phyloP scores from a whole-genome alignment of 1,140 invertebrate species.

The Heliconius nattereri region DNA sequence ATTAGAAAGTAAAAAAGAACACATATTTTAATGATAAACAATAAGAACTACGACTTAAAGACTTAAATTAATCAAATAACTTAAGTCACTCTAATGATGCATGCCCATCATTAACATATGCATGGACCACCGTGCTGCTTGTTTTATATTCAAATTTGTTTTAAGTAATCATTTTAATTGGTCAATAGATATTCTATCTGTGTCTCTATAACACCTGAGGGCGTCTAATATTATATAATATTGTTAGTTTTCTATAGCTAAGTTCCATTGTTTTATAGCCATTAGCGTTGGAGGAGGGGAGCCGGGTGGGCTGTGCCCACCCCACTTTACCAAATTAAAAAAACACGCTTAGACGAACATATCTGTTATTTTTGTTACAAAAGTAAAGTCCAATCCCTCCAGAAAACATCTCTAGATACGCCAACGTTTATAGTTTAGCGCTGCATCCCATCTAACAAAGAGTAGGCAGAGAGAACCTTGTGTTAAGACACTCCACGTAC shows the following conservation, averaged over 20 bases:
- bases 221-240: background rate
- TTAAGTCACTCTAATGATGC: slow-evolving; percentile 5
- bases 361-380: too few species aligned
- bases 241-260: background rate
- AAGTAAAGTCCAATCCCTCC: too few species aligned
- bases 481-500: too few species aligned
- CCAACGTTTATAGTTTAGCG: too few species aligned
- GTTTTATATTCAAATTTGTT: slow-evolving; percentile 10
- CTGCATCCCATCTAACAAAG: too few species aligned
- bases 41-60: background rate
- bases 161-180: slow-evolving; percentile 9
- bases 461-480: too few species aligned
- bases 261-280: background rate
- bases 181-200: background rate
- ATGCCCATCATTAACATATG: background rate
- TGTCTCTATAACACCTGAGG: slow-evolving; percentile 7
- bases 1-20: background rate
- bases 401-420: too few species aligned
- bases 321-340: too few species aligned
- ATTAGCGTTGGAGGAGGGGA: too few species aligned
- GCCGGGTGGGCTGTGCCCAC: too few species aligned
- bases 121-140: background rate
- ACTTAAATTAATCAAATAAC: slow-evolving; percentile 9
- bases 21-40: background rate
- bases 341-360: too few species aligned